phyloP scores from a whole-genome alignment of 2,113 vertebrate genomes.

The Arothron firmamentum region DNA sequence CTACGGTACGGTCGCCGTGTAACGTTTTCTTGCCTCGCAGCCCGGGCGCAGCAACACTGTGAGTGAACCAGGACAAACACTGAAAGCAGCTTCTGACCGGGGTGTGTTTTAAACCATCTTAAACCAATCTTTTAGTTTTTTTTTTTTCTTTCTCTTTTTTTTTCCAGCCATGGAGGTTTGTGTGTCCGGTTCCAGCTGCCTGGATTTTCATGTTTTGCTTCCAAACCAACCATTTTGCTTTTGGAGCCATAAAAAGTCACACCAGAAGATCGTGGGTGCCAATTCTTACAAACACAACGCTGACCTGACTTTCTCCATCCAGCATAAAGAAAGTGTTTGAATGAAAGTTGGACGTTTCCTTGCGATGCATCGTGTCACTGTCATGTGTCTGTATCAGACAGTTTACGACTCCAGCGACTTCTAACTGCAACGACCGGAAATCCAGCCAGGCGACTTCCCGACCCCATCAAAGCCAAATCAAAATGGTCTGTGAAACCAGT shows the following conservation, averaged over 20 bases:
- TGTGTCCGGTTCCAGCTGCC: neutral
- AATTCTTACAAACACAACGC: no score
- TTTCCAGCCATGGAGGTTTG: neutral
- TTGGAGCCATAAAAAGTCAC: neutral
- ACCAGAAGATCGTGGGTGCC: neutral
- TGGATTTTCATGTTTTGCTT: slow-evolving; percentile 11
- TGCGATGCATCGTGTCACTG: neutral
- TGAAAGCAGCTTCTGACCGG: slow-evolving; percentile 24
- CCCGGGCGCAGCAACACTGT: slow-evolving; percentile 14
- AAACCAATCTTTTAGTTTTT: slow-evolving; percentile 26
- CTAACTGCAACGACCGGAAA: slow-evolving; percentile 17
- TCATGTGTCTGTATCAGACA: slow-evolving; percentile 5
- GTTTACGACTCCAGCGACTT: neutral
- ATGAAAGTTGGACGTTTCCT: no score
- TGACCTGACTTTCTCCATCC: no score
- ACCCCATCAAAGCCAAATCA: slow-evolving; percentile 4
- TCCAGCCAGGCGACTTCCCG: neutral
- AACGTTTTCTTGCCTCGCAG: slow-evolving; percentile 25
- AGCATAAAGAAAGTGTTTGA: no score
- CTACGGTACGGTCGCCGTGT: slow-evolving; percentile 40
- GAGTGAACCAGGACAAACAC: slow-evolving; percentile 46
- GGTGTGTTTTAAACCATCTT: slow-evolving; percentile 31
- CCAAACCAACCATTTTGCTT: slow-evolving; percentile 31
- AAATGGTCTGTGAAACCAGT: slow-evolving; percentile 10
- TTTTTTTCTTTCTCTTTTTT: slow-evolving; percentile 20